Percentiles rank a stretch among this genome's conserved stretches.
These are phyloP conservation scores for Turritopsis rubra DNA, from an alignment of 30 jellyfish, hydroid and myxozoan species.

Conservation along the genomic window DNA sequence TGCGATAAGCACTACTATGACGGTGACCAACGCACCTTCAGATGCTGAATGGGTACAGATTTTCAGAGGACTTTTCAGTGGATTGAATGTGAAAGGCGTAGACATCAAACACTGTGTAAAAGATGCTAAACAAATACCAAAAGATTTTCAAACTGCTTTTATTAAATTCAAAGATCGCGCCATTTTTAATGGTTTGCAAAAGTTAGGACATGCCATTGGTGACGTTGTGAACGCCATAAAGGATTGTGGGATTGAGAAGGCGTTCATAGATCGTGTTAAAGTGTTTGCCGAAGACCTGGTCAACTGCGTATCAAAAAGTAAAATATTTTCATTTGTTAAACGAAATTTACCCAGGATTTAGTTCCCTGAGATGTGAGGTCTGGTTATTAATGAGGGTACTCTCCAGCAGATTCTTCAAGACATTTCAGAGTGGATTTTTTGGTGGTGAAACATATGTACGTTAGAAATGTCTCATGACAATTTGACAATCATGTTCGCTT, in stretches of 20 bases:
- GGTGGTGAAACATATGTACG: too few relatives aligned
- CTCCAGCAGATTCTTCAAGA: too few relatives aligned
- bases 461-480: too few relatives aligned
- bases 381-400: too few relatives aligned
- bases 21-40: conserved; percentile 54
- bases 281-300: conserved; percentile 63
- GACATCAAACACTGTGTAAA: conserved; percentile 76
- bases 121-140: conserved; percentile 63
- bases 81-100: conserved; percentile 52
- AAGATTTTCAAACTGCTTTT: conserved; percentile 54
- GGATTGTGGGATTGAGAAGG: conserved; percentile 61
- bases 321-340: not conserved
- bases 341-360: too few relatives aligned
- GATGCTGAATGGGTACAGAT: conserved; percentile 92
- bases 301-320: conserved; percentile 56
- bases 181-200: conserved; percentile 72
- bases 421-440: too few relatives aligned
- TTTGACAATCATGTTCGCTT: not conserved
- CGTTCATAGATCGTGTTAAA: conserved; percentile 34
- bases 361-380: too few relatives aligned
- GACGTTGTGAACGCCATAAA: conserved; percentile 34
- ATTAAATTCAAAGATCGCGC: conserved; percentile 71
- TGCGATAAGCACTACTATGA: conserved; percentile 55
- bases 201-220: conserved; percentile 61
- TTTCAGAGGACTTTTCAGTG: conserved; percentile 86